These are phyloP conservation scores for Drosophila bunnanda DNA, from an alignment of 2,888 invertebrate genomes.

Conservation along the genomic window DNA sequence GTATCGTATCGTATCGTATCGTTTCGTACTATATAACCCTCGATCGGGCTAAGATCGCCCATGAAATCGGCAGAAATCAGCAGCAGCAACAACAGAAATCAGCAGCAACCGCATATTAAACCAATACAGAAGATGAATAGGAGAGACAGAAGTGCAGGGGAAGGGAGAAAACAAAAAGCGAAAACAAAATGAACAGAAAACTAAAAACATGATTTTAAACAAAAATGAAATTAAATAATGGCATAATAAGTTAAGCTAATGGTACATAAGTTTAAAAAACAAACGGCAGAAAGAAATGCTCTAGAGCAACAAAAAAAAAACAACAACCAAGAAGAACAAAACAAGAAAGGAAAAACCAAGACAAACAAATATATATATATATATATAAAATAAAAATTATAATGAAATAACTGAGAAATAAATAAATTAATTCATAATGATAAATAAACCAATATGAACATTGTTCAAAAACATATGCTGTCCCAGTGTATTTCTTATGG, in stretches of 20 bases:
- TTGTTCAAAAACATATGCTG: conserved; percentile 78
- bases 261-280: conserved; percentile 80
- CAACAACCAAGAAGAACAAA: conserved; percentile 31
- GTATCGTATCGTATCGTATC: neutral
- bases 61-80: conserved; percentile 39
- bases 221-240: conserved; percentile 68
- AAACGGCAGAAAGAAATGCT: conserved; percentile 84
- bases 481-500: neutral
- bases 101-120: conserved; percentile 34
- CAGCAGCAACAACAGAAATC: conserved; percentile 25
- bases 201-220: conserved; percentile 74
- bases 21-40: conserved; percentile 10
- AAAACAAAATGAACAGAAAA: conserved; percentile 29
- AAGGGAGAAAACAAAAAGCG: conserved; percentile 12
- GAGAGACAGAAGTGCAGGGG: neutral
- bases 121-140: neutral
- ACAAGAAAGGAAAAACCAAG: conserved; percentile 29
- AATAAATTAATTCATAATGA: conserved; percentile 81
- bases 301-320: conserved; percentile 72
- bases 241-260: conserved; percentile 77
- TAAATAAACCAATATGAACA: conserved; percentile 83
- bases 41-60: conserved; percentile 34
- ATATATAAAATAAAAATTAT: conserved; percentile 71
- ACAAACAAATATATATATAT: conserved; percentile 56
- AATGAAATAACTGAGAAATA: conserved; percentile 80